These are phyloP conservation scores for Rhodeus uyekii DNA, from an alignment of 2,797 vertebrate genomes.

Conservation along the genomic window DNA sequence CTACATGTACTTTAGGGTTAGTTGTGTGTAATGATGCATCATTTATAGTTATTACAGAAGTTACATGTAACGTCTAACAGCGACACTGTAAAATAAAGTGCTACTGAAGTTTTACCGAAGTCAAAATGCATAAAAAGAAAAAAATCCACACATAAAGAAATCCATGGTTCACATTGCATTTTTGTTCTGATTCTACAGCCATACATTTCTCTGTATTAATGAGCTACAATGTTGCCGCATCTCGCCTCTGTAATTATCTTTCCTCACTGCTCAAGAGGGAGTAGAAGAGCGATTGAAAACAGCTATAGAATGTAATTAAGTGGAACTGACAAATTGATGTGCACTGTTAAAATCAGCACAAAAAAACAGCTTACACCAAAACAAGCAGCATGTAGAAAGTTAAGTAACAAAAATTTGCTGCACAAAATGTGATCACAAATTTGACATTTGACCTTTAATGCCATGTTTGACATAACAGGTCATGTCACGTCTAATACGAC, in stretches of 20 bases:
- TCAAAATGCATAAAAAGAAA: background rate
- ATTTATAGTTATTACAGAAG: too few species aligned
- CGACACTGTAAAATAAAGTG: too few species aligned
- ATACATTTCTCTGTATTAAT: conserved; percentile 16
- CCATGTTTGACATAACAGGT: conserved; percentile 30
- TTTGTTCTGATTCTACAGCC: background rate
- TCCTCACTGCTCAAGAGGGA: background rate
- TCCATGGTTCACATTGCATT: background rate
- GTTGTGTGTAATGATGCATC: too few species aligned
- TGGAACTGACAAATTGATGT: conserved; percentile 34
- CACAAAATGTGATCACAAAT: background rate
- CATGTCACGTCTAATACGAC: background rate
- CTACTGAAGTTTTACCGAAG: too few species aligned
- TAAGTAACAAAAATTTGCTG: background rate
- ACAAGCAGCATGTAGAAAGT: background rate
- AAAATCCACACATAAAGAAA: background rate
- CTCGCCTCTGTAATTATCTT: conserved; percentile 42
- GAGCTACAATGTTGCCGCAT: conserved; percentile 34
- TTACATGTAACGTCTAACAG: too few species aligned
- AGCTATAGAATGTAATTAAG: conserved; percentile 38
- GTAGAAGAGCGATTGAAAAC: conserved; percentile 26
- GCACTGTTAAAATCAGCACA: conserved; percentile 15
- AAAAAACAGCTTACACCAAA: conserved; percentile 15
- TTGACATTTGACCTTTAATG: conserved; percentile 29
- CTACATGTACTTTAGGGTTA: too few species aligned